These are phyloP conservation scores for Blomia tropicalis DNA, from an alignment of 2,888 invertebrate species.

Conservation along the genomic window DNA sequence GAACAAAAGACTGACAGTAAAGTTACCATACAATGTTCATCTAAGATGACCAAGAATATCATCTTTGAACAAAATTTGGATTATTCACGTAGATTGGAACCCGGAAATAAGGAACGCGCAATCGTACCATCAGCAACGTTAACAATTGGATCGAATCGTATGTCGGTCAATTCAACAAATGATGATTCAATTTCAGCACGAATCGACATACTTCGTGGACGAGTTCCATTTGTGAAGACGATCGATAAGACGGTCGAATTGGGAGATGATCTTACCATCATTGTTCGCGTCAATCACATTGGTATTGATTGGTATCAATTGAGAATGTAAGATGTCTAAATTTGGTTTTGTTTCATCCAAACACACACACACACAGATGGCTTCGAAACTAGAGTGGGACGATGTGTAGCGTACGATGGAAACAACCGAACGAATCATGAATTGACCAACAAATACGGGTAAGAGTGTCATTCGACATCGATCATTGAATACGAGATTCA, in stretches of 20 bases:
- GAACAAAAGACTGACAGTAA: slow-evolving; percentile 57
- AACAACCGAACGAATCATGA: slow-evolving; percentile 56
- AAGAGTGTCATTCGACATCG: slow-evolving; percentile 7
- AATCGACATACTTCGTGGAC: slow-evolving; percentile 32
- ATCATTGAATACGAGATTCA: not conserved
- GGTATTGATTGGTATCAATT: slow-evolving; percentile 36
- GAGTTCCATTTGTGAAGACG: slow-evolving; percentile 28
- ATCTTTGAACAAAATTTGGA: not conserved
- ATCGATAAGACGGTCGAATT: slow-evolving; percentile 30
- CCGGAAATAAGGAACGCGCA: not conserved
- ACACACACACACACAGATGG: too few species aligned
- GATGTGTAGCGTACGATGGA: slow-evolving; percentile 62
- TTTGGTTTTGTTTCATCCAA: slow-evolving; percentile 2
- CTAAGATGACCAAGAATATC: slow-evolving; percentile 21
- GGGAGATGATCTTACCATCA: slow-evolving; percentile 32
- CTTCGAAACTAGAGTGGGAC: slow-evolving; percentile 54
- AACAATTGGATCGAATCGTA: not conserved
- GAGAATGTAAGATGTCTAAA: not conserved
- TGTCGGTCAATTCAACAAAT: not conserved
- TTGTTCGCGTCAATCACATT: slow-evolving; percentile 33
- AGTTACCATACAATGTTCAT: slow-evolving; percentile 45
- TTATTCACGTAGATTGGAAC: not conserved
- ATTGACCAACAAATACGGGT: slow-evolving; percentile 54
- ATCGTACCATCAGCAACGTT: not conserved
- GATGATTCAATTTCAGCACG: slow-evolving; percentile 27